Evolutionary conservation across 1,140 invertebrate genomes (phyloP).

Genomic region (Tetramorium simillimum): DNA sequence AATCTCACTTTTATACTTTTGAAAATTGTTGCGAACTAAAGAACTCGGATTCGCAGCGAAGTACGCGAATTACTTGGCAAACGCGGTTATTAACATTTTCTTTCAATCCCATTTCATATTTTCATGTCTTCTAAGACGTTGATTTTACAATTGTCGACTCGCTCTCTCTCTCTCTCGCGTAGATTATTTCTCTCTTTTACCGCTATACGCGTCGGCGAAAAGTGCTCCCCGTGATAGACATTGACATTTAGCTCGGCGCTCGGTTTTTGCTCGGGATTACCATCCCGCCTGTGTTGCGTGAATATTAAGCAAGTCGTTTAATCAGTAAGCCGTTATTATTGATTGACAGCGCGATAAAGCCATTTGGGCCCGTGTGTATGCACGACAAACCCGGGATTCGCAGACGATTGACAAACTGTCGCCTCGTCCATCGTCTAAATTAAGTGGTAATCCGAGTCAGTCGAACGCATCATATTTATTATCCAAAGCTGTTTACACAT

Average conservation of each 20-base stretch:
- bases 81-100: not conserved
- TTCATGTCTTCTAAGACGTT: not conserved
- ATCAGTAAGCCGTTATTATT: slow-evolving; percentile 64
- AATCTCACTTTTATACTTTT: not conserved
- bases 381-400: slow-evolving; percentile 27
- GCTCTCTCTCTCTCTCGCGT: not conserved
- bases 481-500: slow-evolving; percentile 51
- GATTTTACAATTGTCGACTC: slow-evolving; percentile 5
- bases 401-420: slow-evolving; percentile 67
- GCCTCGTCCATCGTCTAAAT: slow-evolving; percentile 65
- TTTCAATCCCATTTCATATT: not conserved
- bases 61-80: slow-evolving; percentile 15
- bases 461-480: slow-evolving; percentile 60
- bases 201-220: not conserved
- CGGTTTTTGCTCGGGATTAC: slow-evolving; percentile 32
- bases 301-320: slow-evolving; percentile 62
- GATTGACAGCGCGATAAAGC: slow-evolving; percentile 69
- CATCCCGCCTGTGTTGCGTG: slow-evolving; percentile 41
- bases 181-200: slow-evolving; percentile 24
- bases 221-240: slow-evolving; percentile 13
- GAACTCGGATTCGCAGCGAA: slow-evolving; percentile 4
- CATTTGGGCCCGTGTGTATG: slow-evolving; percentile 51
- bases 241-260: slow-evolving; percentile 19
- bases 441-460: slow-evolving; percentile 61
- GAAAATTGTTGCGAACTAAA: not conserved